phyloP scores from a whole-genome alignment of 2,797 vertebrate species.

The Mionectes olivaceus region DNA sequence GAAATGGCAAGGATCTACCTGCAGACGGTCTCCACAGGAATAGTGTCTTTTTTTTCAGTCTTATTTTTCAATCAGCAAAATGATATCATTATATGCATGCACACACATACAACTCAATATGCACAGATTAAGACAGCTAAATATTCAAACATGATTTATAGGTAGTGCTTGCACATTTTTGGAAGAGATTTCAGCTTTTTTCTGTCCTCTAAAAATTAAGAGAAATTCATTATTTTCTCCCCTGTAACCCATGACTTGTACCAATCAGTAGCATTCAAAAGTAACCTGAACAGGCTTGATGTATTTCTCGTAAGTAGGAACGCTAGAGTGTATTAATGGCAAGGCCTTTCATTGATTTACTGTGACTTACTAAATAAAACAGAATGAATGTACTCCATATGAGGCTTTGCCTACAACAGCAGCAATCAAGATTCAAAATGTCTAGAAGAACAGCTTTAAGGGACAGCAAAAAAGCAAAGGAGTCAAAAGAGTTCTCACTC shows the following conservation, averaged over 20 bases:
- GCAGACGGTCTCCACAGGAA: not conserved
- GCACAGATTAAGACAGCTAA: not conserved
- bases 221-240: not conserved
- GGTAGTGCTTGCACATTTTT: not conserved
- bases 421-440: not conserved
- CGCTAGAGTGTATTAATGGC: not conserved
- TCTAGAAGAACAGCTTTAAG: not conserved
- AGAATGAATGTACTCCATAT: not conserved
- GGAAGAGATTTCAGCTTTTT: not conserved
- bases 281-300: not conserved
- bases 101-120: not conserved
- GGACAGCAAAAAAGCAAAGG: not conserved
- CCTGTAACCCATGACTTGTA: not conserved
- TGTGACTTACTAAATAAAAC: conserved; percentile 9
- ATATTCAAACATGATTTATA: not conserved
- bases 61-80: not conserved
- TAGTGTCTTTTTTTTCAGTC: not conserved
- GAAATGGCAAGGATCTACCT: not conserved
- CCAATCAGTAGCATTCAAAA: not conserved
- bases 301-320: not conserved
- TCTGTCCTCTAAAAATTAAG: not conserved
- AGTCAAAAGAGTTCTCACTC: not conserved
- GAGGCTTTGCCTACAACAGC: not conserved
- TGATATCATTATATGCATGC: not conserved
- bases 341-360: conserved; percentile 4